These are phyloP conservation scores for Atherinosoma microstoma DNA, from an alignment of 2,797 vertebrate species.

Conservation along the genomic window DNA sequence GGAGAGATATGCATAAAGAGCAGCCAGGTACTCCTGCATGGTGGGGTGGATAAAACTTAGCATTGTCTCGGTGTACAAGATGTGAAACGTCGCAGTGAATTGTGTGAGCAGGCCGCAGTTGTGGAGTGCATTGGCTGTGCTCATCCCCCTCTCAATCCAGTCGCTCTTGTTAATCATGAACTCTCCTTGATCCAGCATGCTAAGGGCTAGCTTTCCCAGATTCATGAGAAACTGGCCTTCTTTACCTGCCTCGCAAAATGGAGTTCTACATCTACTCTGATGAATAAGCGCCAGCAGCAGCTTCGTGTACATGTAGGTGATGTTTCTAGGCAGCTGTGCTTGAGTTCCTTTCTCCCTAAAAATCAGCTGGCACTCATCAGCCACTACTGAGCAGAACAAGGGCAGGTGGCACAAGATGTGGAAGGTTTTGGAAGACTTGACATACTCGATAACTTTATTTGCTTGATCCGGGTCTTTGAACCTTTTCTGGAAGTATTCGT, in stretches of 20 bases:
- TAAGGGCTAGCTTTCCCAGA: constrained; percentile 75
- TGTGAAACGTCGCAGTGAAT: constrained; percentile 50
- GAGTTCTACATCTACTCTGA: constrained; percentile 29
- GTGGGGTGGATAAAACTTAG: constrained; percentile 81
- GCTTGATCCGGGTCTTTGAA: constrained; percentile 71
- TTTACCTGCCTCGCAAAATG: background rate
- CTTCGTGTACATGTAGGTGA: constrained; percentile 81
- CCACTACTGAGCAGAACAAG: constrained; percentile 73
- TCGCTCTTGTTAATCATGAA: constrained; percentile 52
- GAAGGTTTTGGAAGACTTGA: constrained; percentile 74
- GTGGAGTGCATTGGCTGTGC: constrained; percentile 43
- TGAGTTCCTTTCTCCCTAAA: constrained; percentile 35
- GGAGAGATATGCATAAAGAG: constrained; percentile 75
- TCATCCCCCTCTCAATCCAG: constrained; percentile 42
- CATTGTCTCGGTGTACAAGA: constrained; percentile 65
- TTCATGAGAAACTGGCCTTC: constrained; percentile 70
- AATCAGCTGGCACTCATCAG: constrained; percentile 51
- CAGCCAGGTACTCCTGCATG: constrained; percentile 83
- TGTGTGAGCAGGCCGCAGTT: constrained; percentile 73
- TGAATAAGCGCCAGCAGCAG: constrained; percentile 65
- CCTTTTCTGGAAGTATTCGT: constrained; percentile 77
- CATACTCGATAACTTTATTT: constrained; percentile 59
- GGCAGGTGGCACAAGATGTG: constrained; percentile 85
- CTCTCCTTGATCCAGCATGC: constrained; percentile 65
- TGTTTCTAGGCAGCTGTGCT: constrained; percentile 58